Evolutionary conservation across 2,888 invertebrate species (phyloP).

Genomic region (Conomelus anceps): DNA sequence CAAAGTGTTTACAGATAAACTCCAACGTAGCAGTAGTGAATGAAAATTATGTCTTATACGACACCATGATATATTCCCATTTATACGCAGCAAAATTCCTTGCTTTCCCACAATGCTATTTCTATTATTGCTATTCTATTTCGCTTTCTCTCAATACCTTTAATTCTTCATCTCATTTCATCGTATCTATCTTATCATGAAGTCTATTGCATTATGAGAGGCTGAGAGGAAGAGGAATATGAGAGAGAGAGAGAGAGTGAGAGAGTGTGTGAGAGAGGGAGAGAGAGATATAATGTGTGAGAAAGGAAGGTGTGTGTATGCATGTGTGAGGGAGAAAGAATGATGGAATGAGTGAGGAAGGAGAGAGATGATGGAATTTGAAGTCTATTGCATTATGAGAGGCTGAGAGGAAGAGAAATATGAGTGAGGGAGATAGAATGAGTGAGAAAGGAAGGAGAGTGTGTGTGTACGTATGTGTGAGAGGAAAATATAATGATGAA

Average conservation of each 20-base stretch:
- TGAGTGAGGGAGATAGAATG: not conserved
- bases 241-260: not conserved
- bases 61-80: not conserved
- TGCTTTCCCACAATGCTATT: not conserved
- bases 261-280: not conserved
- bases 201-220: no score
- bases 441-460: not conserved
- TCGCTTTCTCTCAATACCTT: not conserved
- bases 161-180: constrained; percentile 23
- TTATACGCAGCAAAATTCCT: not conserved
- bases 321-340: no score
- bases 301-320: no score
- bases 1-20: not conserved
- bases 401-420: not conserved
- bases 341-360: no score
- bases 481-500: not conserved
- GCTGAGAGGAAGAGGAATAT: not conserved
- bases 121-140: not conserved
- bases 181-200: not conserved
- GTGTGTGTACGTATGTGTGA: no score
- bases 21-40: not conserved
- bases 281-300: no score
- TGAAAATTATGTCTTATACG: not conserved
- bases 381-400: not conserved
- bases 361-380: no score